phyloP scores from a whole-genome alignment of 2,888 invertebrate species.

The Horisme vitalbata region DNA sequence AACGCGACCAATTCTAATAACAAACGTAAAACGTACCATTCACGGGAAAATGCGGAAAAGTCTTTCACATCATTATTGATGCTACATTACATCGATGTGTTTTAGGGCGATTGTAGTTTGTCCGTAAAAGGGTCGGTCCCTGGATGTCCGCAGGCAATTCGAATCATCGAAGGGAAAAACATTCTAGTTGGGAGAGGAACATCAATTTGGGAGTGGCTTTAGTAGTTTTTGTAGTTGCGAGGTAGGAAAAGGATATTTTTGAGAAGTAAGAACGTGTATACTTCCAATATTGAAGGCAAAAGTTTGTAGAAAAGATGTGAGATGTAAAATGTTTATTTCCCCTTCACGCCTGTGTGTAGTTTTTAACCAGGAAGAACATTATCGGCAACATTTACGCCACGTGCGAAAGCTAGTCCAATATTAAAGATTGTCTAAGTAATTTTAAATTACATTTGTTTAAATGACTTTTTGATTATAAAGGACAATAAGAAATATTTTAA shows the following conservation, averaged over 20 bases:
- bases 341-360: no score
- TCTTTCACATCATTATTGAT: constrained; percentile 23
- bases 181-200: constrained; percentile 15
- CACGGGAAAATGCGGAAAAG: constrained; percentile 5
- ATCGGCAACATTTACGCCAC: no score
- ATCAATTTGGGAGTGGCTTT: constrained; percentile 21
- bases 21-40: not conserved
- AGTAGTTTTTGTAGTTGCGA: constrained; percentile 8
- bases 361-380: no score
- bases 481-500: no score
- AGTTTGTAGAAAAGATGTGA: no score
- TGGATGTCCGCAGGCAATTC: constrained; percentile 34
- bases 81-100: constrained; percentile 33
- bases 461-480: no score
- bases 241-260: constrained; percentile 1
- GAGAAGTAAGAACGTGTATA: no score
- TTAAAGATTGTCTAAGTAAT: no score
- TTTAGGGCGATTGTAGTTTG: constrained; percentile 28
- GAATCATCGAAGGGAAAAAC: constrained; percentile 23
- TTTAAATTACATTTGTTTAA: no score
- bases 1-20: constrained; percentile 8
- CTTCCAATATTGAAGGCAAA: no score
- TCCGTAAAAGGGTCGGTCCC: constrained; percentile 36
- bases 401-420: no score
- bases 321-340: no score